Base-by-base conservation (phyloP, 1,140 invertebrate genomes). In the Hycleus cichorii region DNA sequence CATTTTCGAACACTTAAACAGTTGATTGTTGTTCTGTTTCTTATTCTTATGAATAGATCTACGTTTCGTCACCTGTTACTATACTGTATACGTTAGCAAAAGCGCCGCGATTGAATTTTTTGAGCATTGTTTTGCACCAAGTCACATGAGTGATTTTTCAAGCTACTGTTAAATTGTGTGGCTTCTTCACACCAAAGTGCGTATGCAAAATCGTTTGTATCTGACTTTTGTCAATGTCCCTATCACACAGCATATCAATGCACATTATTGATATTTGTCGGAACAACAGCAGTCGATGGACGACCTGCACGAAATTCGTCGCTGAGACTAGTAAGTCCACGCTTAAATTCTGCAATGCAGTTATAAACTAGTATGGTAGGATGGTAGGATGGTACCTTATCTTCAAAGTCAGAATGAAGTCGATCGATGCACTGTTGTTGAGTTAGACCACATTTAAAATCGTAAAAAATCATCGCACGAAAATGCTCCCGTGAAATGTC, bases 81-180 rank as follows among this genome's bases (percentile, higher is more conserved):
- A 62, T 62, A 9, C 47, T 54, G 50, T 62, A 62, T 12, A 59
- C 44, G 51, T 42, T 6, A 56, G 65, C 65, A 59, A 56, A 66
- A 57, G 49, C 51, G 58, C 62, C 57, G 32, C 45, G 44, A 57
- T 49, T 32, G 44, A 38, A 63, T 60, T 62, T 64, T 47, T 63
- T 57, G 8, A 58, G 39, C 55, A 65, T 67, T 65, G 62, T 47
- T 57, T 64, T 66, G 47, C 52, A 64, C 60, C 64, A 64, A 68
- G 59, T 53, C 49, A 60, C 54, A n/a, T n/a, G 57, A 49, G 50
- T 59, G 46, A 49, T 64, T 68, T 68, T 64, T 66, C 62, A 58
- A 38, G 12, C 53, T 9, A 43, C 58, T 63, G 57, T 62, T 54
- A 69, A 63, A 62, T 69, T 66, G 50, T 66, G 62, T 18, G 51